These are phyloP conservation scores for Agrochola litura DNA, from an alignment of 2,888 invertebrate genomes.

Conservation along the genomic window DNA sequence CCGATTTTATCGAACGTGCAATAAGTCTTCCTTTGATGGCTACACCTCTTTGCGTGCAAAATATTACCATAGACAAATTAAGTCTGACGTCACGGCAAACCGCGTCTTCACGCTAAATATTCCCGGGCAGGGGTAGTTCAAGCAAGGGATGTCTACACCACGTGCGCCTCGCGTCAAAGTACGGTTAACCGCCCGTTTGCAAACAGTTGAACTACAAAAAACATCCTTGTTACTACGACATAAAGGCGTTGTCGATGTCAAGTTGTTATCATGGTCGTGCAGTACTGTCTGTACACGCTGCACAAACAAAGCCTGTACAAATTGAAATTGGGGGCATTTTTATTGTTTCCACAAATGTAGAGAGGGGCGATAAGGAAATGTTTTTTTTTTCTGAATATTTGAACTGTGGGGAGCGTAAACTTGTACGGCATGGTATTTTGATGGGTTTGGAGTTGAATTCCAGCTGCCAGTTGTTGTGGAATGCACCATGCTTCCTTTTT, in stretches of 20 bases:
- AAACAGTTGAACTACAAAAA: slow-evolving; percentile 7
- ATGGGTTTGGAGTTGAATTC: slow-evolving; percentile 4
- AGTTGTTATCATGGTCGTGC: background rate
- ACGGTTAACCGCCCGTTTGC: background rate
- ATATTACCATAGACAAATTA: slow-evolving; percentile 16
- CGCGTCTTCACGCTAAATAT: slow-evolving; percentile 40
- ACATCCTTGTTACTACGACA: background rate
- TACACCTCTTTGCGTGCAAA: background rate
- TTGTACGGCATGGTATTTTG: slow-evolving; percentile 21
- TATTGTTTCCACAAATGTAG: slow-evolving; percentile 60
- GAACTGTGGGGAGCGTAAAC: slow-evolving; percentile 25
- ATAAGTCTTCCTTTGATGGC: background rate
- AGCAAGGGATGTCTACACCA: slow-evolving; percentile 30
- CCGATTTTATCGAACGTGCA: slow-evolving; percentile 7
- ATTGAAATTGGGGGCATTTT: slow-evolving; percentile 63
- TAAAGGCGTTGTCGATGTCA: background rate
- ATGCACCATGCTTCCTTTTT: background rate
- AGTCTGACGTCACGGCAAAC: slow-evolving; percentile 3
- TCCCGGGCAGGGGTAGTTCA: background rate
- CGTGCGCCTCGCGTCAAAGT: slow-evolving; percentile 52
- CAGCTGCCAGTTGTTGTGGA: background rate
- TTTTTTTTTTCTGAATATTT: slow-evolving; percentile 45
- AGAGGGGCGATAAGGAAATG: slow-evolving; percentile 43
- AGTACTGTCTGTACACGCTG: slow-evolving; percentile 25
- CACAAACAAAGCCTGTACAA: slow-evolving; percentile 61